A percentile compares a stretch with the other conserved stretches of the same genome.
Evolutionary conservation across 1,140 invertebrate genomes (phyloP).

Genomic region (Drosophila seguyi): DNA sequence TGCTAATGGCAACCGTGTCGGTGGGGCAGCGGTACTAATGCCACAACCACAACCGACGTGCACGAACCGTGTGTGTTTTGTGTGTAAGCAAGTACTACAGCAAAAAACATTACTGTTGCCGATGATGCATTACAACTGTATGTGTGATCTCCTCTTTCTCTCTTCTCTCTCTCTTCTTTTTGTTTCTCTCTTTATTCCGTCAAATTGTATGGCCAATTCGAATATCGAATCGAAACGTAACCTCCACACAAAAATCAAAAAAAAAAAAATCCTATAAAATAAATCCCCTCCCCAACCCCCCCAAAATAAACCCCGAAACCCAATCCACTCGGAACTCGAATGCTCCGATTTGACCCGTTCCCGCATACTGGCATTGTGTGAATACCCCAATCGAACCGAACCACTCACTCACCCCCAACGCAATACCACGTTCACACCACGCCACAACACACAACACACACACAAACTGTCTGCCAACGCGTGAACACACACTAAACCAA

Average conservation of each 20-base stretch:
- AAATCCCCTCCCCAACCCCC: slow-evolving; percentile 3
- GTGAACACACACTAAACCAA: slow-evolving; percentile 76
- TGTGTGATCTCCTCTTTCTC: slow-evolving; percentile 83
- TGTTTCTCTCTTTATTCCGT: slow-evolving; percentile 84
- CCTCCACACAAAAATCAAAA: slow-evolving; percentile 35
- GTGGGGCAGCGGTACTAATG: slow-evolving; percentile 36
- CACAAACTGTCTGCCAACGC: slow-evolving; percentile 42
- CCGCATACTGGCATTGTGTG: slow-evolving; percentile 39
- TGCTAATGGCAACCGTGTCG: slow-evolving; percentile 47
- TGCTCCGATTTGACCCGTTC: slow-evolving; percentile 23
- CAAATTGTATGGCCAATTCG: slow-evolving; percentile 63
- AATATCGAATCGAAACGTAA: slow-evolving; percentile 46
- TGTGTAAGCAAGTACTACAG: slow-evolving; percentile 71
- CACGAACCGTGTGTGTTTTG: slow-evolving; percentile 79
- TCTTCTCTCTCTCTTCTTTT: slow-evolving; percentile 83
- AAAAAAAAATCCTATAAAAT: neutral
- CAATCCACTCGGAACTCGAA: slow-evolving; percentile 22
- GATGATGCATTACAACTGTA: slow-evolving; percentile 83
- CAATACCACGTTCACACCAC: slow-evolving; percentile 15
- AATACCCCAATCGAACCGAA: slow-evolving; percentile 33
- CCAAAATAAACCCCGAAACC: slow-evolving; percentile 32
- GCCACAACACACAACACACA: slow-evolving; percentile 12
- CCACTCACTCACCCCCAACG: slow-evolving; percentile 33
- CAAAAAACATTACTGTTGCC: slow-evolving; percentile 76
- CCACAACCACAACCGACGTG: slow-evolving; percentile 58